Conservation (phyloP, 2,888 invertebrate genomes). For the Xestobium rufovillosum region DNA sequence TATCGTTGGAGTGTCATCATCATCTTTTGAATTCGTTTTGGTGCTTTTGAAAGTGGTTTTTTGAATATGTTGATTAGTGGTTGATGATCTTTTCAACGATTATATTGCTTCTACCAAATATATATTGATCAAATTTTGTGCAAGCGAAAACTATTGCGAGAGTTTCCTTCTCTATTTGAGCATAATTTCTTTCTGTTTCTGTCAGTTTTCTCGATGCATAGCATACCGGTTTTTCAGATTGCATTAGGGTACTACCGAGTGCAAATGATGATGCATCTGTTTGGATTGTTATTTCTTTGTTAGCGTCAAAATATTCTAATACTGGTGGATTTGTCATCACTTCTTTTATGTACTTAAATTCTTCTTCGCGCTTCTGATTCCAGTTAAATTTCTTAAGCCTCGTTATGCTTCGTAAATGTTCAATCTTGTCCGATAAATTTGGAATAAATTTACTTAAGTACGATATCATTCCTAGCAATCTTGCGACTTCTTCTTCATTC, state of each 20-base stretch:
- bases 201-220: slow-evolving; percentile 33
- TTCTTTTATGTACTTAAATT: slow-evolving; percentile 9
- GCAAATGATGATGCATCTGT: no score
- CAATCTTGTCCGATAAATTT: slow-evolving; percentile 13
- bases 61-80: slow-evolving; percentile 16
- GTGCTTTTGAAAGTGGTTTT: slow-evolving; percentile 8
- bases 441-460: slow-evolving; percentile 15
- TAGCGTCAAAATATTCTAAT: slow-evolving; percentile 9
- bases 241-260: no score
- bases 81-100: slow-evolving; percentile 20
- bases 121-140: slow-evolving; percentile 32
- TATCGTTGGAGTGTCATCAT: slow-evolving; percentile 7
- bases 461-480: slow-evolving; percentile 9
- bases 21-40: slow-evolving; percentile 11
- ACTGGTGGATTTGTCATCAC: slow-evolving; percentile 10
- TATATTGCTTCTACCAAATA: slow-evolving; percentile 27
- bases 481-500: slow-evolving; percentile 12
- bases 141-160: slow-evolving; percentile 32
- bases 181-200: no score
- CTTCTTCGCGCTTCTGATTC: slow-evolving; percentile 8
- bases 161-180: no score
- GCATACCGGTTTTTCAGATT: slow-evolving; percentile 32
- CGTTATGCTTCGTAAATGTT: slow-evolving; percentile 5
- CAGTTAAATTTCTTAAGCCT: slow-evolving; percentile 13
- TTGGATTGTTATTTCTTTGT: no score